Evolutionary conservation across 92 coral and sea anemone species (phyloP).

Genomic region (Heliopora coerulea): DNA sequence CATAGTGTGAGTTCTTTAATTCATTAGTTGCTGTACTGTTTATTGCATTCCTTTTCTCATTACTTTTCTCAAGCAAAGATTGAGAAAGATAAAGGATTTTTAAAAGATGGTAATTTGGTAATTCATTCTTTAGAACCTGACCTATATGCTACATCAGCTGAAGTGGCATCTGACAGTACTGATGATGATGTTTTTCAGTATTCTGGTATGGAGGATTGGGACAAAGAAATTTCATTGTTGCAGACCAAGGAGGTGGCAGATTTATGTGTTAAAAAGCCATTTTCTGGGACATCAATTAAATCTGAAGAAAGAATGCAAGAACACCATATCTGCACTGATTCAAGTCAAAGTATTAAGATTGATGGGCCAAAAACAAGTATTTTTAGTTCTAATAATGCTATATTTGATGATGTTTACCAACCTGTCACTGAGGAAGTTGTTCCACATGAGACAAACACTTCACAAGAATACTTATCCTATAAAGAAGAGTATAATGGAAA

Average conservation of each 20-base stretch:
- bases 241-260: neutral
- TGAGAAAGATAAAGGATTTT: too few species aligned
- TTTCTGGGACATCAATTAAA: neutral
- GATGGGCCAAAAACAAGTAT: too few species aligned
- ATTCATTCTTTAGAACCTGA: too few species aligned
- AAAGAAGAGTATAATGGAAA: neutral
- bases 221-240: slow-evolving; percentile 17
- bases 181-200: neutral
- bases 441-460: neutral
- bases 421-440: too few species aligned
- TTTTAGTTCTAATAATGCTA: neutral
- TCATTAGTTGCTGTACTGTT: too few species aligned
- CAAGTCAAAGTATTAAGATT: too few species aligned
- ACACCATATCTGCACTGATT: neutral
- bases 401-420: too few species aligned
- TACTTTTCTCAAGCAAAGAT: too few species aligned
- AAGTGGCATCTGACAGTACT: neutral
- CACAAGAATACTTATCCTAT: neutral
- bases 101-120: too few species aligned
- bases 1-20: too few species aligned
- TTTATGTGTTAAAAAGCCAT: neutral
- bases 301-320: neutral
- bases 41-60: too few species aligned
- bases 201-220: slow-evolving; percentile 33
- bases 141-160: neutral